A percentile compares a stretch with the other conserved stretches of the same genome.
These are phyloP conservation scores for Ditylenchus dipsaci DNA, from an alignment of 1,140 invertebrate species.

Conservation along the genomic window DNA sequence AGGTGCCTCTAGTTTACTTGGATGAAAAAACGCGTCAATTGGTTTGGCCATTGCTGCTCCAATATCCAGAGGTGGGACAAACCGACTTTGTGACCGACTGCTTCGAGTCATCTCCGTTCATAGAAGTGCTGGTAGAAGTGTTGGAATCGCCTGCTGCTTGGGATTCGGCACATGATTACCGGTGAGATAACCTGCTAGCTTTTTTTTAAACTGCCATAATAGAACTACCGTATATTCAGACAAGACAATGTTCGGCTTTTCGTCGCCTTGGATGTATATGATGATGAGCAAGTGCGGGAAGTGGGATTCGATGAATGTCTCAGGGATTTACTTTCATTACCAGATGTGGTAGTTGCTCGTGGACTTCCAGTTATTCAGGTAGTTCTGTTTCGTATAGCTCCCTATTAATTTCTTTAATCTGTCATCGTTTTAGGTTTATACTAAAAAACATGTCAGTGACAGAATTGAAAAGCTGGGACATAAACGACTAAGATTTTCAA, in stretches of 20 bases:
- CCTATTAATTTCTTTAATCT: background rate
- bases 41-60: conserved; percentile 75
- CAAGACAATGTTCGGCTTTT: conserved; percentile 42
- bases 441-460: conserved; percentile 16
- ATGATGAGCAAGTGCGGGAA: conserved; percentile 26
- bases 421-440: conserved; percentile 21
- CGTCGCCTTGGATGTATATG: conserved; percentile 36
- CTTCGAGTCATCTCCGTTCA: conserved; percentile 32
- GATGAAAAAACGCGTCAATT: conserved; percentile 63
- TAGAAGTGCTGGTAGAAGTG: conserved; percentile 35
- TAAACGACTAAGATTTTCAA: too few relatives aligned
- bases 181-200: conserved; percentile 4
- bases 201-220: background rate
- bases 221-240: conserved; percentile 27
- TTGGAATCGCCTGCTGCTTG: conserved; percentile 41
- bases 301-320: conserved; percentile 17
- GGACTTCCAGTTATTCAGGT: conserved; percentile 48
- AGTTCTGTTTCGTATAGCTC: conserved; percentile 1
- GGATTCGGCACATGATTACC: conserved; percentile 41
- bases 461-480: background rate
- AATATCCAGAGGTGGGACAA: conserved; percentile 71
- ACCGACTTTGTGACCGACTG: conserved; percentile 61
- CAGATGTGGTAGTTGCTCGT: conserved; percentile 29
- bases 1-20: conserved; percentile 49
- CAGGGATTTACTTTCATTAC: conserved; percentile 20